A percentile compares a stretch with the other conserved stretches of the same genome.
Evolutionary conservation across 2,888 invertebrate genomes (phyloP).

Genomic region (Oasisia sp.): DNA sequence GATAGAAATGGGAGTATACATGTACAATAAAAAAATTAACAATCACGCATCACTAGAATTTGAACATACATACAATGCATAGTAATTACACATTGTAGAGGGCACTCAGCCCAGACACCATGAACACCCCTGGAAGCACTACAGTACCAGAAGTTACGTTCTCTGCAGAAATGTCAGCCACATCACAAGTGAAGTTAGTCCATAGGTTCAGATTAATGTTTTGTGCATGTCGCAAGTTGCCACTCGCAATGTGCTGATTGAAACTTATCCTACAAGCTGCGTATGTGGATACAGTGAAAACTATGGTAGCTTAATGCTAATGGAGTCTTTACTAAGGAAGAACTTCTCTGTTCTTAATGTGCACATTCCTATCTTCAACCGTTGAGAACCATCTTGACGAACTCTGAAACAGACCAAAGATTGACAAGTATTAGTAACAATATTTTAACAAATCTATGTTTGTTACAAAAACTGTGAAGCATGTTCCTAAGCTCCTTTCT

Average conservation of each 20-base stretch:
- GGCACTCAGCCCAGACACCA: neutral
- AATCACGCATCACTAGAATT: neutral
- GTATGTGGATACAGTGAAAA: neutral
- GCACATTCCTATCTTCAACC: slow-evolving; percentile 32
- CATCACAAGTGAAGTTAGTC: neutral
- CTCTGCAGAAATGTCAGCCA: neutral
- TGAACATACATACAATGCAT: neutral
- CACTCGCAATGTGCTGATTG: neutral
- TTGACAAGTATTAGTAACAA: neutral
- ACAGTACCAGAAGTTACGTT: neutral
- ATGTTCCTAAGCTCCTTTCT: too few species aligned
- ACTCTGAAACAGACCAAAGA: slow-evolving; percentile 35
- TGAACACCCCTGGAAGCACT: neutral
- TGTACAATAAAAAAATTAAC: neutral
- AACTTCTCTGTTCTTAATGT: neutral
- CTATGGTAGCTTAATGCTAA: neutral
- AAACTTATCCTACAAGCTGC: slow-evolving; percentile 13
- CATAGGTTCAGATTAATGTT: neutral
- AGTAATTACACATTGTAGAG: neutral
- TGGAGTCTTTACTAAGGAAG: slow-evolving; percentile 6
- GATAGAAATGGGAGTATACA: neutral
- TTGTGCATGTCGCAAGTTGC: neutral
- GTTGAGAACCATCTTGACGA: slow-evolving; percentile 37
- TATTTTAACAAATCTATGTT: neutral
- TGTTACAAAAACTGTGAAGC: neutral